Evolutionary conservation across 1,140 invertebrate species (phyloP).

Genomic region (Orussus abietinus): DNA sequence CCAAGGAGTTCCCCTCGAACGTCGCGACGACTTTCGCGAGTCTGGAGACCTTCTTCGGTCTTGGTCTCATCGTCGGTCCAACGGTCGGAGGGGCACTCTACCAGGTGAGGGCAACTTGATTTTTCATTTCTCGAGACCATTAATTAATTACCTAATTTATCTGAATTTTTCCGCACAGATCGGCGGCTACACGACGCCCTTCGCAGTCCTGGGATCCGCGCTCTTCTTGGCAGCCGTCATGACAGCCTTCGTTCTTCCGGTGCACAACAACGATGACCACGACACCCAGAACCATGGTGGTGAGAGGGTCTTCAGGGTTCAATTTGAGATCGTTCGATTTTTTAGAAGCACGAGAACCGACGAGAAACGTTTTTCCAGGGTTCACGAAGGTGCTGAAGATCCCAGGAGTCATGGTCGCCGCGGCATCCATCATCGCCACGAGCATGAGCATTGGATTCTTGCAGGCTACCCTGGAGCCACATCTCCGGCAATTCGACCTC

Average conservation of each 20-base stretch:
- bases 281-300: constrained; percentile 56
- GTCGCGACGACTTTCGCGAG: constrained; percentile 88
- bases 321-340: too few relatives aligned
- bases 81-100: constrained; percentile 80
- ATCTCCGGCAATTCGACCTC: constrained; percentile 71
- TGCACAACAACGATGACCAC: constrained; percentile 56
- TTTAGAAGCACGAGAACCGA: too few relatives aligned
- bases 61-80: constrained; percentile 83
- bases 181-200: constrained; percentile 84
- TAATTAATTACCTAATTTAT: constrained; percentile 3
- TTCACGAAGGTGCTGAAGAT: constrained; percentile 65
- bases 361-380: constrained; percentile 45
- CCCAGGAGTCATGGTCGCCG: constrained; percentile 65
- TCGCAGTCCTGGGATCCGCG: constrained; percentile 74
- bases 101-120: constrained; percentile 46
- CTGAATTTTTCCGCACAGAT: constrained; percentile 47
- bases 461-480: constrained; percentile 77
- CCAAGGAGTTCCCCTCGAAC: constrained; percentile 88
- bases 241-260: constrained; percentile 70
- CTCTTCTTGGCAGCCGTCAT: constrained; percentile 73
- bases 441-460: constrained; percentile 80
- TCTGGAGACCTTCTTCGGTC: constrained; percentile 85
- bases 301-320: too few relatives aligned
- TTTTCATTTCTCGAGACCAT: background rate
- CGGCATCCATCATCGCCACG: constrained; percentile 67